Base-by-base conservation (phyloP, 2,888 invertebrate genomes). In the Aspidapion aeneum region DNA sequence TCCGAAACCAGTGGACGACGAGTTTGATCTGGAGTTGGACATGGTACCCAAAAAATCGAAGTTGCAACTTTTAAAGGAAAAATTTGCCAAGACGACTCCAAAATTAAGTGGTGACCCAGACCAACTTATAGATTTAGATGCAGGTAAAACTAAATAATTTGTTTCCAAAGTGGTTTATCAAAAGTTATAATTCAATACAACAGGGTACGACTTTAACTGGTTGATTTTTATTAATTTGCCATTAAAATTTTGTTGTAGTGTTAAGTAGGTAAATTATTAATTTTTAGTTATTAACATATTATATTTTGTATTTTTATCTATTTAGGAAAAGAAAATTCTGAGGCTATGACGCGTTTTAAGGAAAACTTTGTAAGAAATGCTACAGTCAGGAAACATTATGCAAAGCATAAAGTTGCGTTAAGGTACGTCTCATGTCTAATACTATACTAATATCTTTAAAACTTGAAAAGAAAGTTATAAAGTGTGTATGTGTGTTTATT, bases 311-410 rank as follows among this genome's bases (percentile, higher is more conserved):
- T n/a, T n/a, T n/a, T n/a, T n/a, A n/a, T n/a, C n/a, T n/a, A n/a
- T n/a, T n/a, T n/a, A 35, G 35, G 35, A 12, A 83, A 84, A 55
- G 90, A 89, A 9, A 81, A 93, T 5, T 84, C 86, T 66, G 80
- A 61, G 21, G 18, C 63, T 35, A 63, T 66, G 63, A 18, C 48
- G 5, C 35, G 85, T 62, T 81, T 94, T 35, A 86, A 91, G 76
- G 84, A 91, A 69, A 83, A 91, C 67, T 90, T 91, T 75, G 80
- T 87, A 49, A 86, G 87, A 73, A 92, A 93, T 71, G 82, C 87
- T 0, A 82, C 83, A 52, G 84, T 83, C 63, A 78, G 80, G 1
- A 82, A 81, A 60, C 82, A 86, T 67, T 80, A 85, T 77, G 78
- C 84, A 72, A 81, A 84, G 73, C 78, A 85, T 73, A 81, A 84